These are phyloP conservation scores for Steatornis caripensis DNA, from an alignment of 2,113 vertebrate genomes.

Conservation along the genomic window DNA sequence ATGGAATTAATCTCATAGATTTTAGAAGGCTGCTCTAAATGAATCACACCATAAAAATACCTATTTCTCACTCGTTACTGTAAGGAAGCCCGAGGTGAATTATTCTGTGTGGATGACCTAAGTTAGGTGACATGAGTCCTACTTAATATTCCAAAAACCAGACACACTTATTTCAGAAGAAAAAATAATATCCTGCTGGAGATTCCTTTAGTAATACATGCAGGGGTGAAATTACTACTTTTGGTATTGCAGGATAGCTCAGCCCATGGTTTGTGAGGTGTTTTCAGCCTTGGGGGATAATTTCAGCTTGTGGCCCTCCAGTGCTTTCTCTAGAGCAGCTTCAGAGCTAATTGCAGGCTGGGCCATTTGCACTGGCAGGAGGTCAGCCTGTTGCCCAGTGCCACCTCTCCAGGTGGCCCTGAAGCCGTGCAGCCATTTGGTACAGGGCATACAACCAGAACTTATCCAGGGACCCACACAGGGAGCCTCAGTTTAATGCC, in stretches of 20 bases:
- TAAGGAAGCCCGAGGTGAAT: not conserved
- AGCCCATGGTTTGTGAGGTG: not conserved
- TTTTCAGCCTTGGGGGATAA: not conserved
- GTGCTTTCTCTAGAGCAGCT: not conserved
- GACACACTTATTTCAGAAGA: not conserved
- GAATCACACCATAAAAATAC: not conserved
- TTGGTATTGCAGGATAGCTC: not conserved
- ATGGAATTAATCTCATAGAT: not conserved
- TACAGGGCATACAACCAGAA: not conserved
- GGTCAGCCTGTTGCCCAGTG: fast-evolving
- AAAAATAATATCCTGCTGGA: not conserved
- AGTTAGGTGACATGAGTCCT: not conserved
- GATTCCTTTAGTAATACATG: not conserved
- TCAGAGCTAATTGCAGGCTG: not conserved
- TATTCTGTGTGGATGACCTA: not conserved
- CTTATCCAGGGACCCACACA: fast-evolving
- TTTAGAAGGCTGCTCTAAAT: not conserved
- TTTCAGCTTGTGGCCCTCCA: not conserved
- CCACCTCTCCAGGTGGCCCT: not conserved
- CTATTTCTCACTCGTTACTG: not conserved
- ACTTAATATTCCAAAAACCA: not conserved
- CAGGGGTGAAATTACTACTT: not conserved
- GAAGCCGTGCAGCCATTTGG: not conserved
- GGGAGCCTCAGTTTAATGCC: not conserved
- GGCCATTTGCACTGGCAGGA: not conserved